These are phyloP conservation scores for Drosophila subquinaria DNA, from an alignment of 2,888 invertebrate genomes.

Conservation along the genomic window DNA sequence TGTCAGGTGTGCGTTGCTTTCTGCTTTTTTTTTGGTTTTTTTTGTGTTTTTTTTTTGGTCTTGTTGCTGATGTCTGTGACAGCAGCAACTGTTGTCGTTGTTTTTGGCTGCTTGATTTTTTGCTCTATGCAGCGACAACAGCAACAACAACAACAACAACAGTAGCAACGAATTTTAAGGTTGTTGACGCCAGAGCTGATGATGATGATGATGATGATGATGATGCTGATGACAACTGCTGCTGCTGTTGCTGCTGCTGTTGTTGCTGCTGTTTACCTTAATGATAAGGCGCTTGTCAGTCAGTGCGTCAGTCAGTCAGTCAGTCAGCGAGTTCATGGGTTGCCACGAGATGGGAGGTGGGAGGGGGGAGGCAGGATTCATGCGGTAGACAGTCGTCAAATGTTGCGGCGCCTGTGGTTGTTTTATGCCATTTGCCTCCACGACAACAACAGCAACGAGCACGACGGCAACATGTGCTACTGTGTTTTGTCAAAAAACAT, in stretches of 20 bases:
- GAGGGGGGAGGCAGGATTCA: slow-evolving; percentile 8
- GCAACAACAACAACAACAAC: slow-evolving; percentile 19
- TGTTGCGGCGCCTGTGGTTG: slow-evolving; percentile 78
- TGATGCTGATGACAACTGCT: slow-evolving; percentile 66
- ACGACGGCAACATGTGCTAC: slow-evolving; percentile 72
- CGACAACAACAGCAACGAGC: slow-evolving; percentile 18
- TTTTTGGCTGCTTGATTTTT: slow-evolving; percentile 61
- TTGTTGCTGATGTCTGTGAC: slow-evolving; percentile 68
- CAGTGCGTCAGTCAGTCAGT: slow-evolving; percentile 54
- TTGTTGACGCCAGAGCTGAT: slow-evolving; percentile 71
- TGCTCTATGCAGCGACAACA: slow-evolving; percentile 40
- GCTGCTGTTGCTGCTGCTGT: slow-evolving; percentile 30
- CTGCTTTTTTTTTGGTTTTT: slow-evolving; percentile 7
- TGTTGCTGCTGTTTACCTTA: slow-evolving; percentile 74
- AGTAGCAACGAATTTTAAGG: slow-evolving; percentile 63
- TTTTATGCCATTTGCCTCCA: slow-evolving; percentile 72
- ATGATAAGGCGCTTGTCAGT: slow-evolving; percentile 83
- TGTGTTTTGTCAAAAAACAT: slow-evolving; percentile 79
- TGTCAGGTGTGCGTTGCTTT: slow-evolving; percentile 54
- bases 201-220: slow-evolving; percentile 58
- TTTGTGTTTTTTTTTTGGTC: slow-evolving; percentile 26
- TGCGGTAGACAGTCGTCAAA: slow-evolving; percentile 71
- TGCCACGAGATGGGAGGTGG: not conserved
- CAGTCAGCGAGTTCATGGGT: too few species aligned
- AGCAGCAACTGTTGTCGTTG: slow-evolving; percentile 49